Base-by-base conservation (phyloP, 2,797 vertebrate genomes). In the Smutsia temminckii region DNA sequence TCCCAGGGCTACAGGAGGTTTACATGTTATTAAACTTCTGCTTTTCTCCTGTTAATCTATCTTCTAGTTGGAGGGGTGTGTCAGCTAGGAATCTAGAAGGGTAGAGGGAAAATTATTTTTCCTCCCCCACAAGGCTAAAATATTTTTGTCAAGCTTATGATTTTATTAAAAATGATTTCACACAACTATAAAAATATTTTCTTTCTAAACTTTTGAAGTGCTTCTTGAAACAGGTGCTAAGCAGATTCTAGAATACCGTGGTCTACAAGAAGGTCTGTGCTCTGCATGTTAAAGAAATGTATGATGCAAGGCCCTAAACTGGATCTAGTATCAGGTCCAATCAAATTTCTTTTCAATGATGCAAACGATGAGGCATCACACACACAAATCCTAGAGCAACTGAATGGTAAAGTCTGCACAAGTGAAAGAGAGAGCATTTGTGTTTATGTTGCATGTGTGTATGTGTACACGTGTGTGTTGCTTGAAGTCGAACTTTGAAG, bases 271-370 rank as follows among this genome's bases (percentile, higher is more conserved):
- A 81, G 46, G 78, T 86, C 49, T 68, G 75, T 79, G 29, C 27
- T 59, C 21, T 23, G 17, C 34, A 46, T 34, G 42, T 23, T 25
- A 92, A 77, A 78, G 34, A 46, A 34, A 5, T 23, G 4, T 68
- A 77, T 51, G 91, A 72, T 21, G 14, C 57, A 85, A 93, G 16
- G 29, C n/a, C n/a, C 42, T 80, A 57, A 64, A 63, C 29, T 69
- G 49, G 6, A 49, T 57, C 32, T 85, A 86, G 40, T 16, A 53
- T 51, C 17, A n/a, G n/a, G 16, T 80, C 23, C 63, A 74, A 85
- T 74, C 59, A 91, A 79, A 93, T 46, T 75, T 68, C 46, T 94
- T 95, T 79, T 61, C 63, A 72, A 13, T 40, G 13, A 55, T 79
- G 27, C 14, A 93, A 77, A 79, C 71, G 21, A 71, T 81, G 37